These are phyloP conservation scores for Morphnarchus princeps DNA, from an alignment of 2,113 vertebrate genomes.

Conservation along the genomic window DNA sequence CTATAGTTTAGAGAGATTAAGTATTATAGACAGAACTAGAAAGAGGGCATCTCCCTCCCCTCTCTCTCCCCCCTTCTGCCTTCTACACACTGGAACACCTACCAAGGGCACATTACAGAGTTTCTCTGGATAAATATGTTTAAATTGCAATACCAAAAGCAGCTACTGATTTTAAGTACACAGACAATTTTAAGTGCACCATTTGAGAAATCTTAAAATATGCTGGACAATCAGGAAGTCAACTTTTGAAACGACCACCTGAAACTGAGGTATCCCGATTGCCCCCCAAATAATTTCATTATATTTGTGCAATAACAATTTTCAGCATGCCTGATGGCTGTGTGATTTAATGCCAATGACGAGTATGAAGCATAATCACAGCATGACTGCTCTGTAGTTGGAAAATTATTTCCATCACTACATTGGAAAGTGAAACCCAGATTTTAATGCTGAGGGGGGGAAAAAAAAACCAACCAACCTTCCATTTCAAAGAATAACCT, in stretches of 20 bases:
- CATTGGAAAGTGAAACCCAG: not conserved
- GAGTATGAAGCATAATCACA: not conserved
- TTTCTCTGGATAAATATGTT: not conserved
- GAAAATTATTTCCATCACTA: not conserved
- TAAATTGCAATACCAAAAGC: not conserved
- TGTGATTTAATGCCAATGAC: not conserved
- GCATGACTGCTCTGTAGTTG: not conserved
- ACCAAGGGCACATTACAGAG: not conserved
- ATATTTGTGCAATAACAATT: not conserved
- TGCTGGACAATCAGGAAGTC: not conserved
- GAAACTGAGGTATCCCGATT: not conserved
- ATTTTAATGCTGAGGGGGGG: not conserved
- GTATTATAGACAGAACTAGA: not conserved
- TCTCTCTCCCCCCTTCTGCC: not conserved
- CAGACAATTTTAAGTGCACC: not conserved
- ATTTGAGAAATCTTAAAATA: not conserved
- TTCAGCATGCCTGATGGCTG: not conserved
- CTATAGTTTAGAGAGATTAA: not conserved
- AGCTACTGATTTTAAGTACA: not conserved
- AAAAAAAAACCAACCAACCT: accelerated
- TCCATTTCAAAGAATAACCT: not conserved
- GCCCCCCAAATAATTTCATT: not conserved
- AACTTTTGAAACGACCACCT: not conserved
- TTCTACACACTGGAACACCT: not conserved
- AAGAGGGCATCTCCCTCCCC: not conserved